phyloP scores from a whole-genome alignment of 2,113 vertebrate species.

The Holacanthus passer region DNA sequence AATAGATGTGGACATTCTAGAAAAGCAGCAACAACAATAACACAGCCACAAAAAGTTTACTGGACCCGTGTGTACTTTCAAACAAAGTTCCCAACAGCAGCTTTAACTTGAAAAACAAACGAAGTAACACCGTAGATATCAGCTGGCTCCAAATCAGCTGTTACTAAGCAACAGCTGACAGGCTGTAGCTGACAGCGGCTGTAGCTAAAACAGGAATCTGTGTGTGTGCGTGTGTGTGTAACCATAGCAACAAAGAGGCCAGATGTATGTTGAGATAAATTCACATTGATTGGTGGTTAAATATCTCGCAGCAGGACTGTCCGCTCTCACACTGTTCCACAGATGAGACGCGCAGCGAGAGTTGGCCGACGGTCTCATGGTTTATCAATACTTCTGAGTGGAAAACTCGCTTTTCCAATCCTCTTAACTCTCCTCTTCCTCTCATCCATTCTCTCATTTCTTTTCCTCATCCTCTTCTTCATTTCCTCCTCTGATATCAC shows the following conservation, averaged over 20 bases:
- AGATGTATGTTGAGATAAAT: constrained; percentile 26
- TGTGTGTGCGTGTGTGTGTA: constrained; percentile 33
- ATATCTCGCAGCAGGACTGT: constrained; percentile 21
- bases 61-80: background rate
- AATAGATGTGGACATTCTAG: too few species aligned
- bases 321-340: constrained; percentile 24
- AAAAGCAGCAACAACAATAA: background rate
- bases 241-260: constrained; percentile 44
- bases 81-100: constrained; percentile 25
- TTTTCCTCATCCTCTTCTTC: background rate
- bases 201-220: constrained; percentile 44
- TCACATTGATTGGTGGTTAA: constrained; percentile 28
- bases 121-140: constrained; percentile 1
- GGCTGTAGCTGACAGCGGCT: constrained; percentile 26
- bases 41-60: too few species aligned
- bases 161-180: constrained; percentile 62
- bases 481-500: too few species aligned
- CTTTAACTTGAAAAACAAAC: constrained; percentile 28
- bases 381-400: background rate
- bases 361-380: background rate
- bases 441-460: background rate
- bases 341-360: fast-evolving
- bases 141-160: constrained; percentile 36
- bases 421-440: background rate
- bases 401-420: background rate